Percentiles rank a stretch among this genome's conserved stretches.
Conservation (phyloP, 2,113 vertebrate genomes). For the Shinisaurus crocodilurus region DNA sequence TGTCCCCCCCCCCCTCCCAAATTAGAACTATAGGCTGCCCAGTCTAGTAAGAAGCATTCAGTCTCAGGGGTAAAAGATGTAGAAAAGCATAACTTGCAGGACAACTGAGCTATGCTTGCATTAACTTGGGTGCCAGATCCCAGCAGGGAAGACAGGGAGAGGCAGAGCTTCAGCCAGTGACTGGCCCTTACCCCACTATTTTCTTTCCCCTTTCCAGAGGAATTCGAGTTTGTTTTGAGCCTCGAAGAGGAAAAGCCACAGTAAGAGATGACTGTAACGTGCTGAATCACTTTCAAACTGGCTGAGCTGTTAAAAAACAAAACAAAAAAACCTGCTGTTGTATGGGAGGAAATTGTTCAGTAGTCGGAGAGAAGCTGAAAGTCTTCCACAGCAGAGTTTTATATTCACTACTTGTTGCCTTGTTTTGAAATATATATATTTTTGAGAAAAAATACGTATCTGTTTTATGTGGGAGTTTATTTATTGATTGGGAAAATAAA, state of each 20-base stretch:
- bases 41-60: not conserved
- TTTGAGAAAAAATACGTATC: slow-evolving; percentile 61
- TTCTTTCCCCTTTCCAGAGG: slow-evolving; percentile 73
- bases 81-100: not conserved
- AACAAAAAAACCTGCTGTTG: not conserved
- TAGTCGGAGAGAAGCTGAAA: rapidly evolving
- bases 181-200: not conserved
- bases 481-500: not conserved
- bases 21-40: not conserved
- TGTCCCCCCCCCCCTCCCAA: not conserved
- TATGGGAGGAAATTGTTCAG: too few relatives aligned
- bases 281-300: not conserved
- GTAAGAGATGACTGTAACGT: slow-evolving; percentile 58
- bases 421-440: slow-evolving; percentile 42
- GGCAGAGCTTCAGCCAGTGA: not conserved
- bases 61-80: not conserved
- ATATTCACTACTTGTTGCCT: not conserved
- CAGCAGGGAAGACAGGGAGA: not conserved
- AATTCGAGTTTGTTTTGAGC: slow-evolving; percentile 92
- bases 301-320: not conserved
- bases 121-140: not conserved
- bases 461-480: not conserved
- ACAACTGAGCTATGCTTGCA: not conserved
- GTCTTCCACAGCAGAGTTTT: rapidly evolving
- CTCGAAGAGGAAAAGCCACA: slow-evolving; percentile 85